Conservation (phyloP, 2,888 invertebrate genomes). For the Oscheius sp. region DNA sequence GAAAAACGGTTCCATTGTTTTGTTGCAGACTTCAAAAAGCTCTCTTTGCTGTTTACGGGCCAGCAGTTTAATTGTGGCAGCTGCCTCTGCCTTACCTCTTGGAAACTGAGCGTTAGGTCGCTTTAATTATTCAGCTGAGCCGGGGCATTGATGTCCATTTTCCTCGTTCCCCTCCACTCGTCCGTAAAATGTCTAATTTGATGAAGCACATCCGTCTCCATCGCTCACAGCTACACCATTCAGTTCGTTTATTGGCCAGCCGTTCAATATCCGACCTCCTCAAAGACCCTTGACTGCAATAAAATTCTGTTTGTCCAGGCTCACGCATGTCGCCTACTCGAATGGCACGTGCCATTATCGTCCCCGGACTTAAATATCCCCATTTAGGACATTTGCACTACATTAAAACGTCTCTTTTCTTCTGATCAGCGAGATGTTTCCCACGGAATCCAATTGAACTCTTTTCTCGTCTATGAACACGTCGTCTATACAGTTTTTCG, state of each 20-base stretch:
- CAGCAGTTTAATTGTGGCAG: neutral
- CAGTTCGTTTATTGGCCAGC: slow-evolving; percentile 1
- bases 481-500: too few species aligned
- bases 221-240: neutral
- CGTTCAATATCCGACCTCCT: slow-evolving; percentile 16
- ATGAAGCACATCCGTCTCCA: slow-evolving; percentile 19
- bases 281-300: slow-evolving; percentile 29
- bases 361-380: neutral
- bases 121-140: slow-evolving; percentile 31
- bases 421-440: too few species aligned
- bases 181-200: slow-evolving; percentile 25
- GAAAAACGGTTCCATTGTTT: neutral
- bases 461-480: too few species aligned
- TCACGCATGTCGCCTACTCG: slow-evolving; percentile 25
- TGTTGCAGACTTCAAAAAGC: neutral
- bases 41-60: neutral
- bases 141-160: slow-evolving; percentile 19
- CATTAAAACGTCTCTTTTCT: too few species aligned
- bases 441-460: too few species aligned
- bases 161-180: slow-evolving; percentile 26
- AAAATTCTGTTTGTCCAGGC: slow-evolving; percentile 32
- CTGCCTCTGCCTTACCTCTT: slow-evolving; percentile 7
- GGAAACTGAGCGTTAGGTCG: neutral
- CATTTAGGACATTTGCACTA: too few species aligned
- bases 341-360: slow-evolving; percentile 24